Conservation (phyloP, 2,888 invertebrate genomes). For the Hypselothyrea guttata region DNA sequence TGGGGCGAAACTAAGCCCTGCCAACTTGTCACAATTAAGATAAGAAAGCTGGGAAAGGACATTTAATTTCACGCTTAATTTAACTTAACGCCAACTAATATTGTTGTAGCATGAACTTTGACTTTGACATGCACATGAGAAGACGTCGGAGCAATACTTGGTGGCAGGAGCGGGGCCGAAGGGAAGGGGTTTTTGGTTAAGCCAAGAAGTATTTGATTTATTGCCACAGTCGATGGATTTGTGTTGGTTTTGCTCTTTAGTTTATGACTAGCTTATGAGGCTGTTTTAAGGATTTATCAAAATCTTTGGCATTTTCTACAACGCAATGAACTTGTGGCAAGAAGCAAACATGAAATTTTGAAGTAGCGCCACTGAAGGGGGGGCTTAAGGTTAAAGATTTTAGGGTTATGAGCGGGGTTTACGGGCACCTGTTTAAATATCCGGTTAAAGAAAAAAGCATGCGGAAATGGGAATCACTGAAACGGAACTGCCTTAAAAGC, state of each 20-base stretch:
- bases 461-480: constrained; percentile 15
- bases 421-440: constrained; percentile 20
- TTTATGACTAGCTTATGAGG: constrained; percentile 4
- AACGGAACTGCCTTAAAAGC: constrained; percentile 7
- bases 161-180: neutral
- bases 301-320: too few species aligned
- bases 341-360: too few species aligned
- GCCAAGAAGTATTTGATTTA: constrained; percentile 19
- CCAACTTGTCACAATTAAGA: neutral
- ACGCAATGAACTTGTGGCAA: too few species aligned
- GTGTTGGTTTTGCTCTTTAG: constrained; percentile 1
- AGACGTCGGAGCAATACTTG: neutral
- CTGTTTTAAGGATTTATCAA: too few species aligned
- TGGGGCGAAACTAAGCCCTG: too few species aligned
- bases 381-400: too few species aligned
- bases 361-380: too few species aligned
- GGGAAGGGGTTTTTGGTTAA: neutral
- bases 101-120: neutral
- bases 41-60: neutral
- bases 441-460: constrained; percentile 11
- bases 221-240: constrained; percentile 15
- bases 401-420: neutral
- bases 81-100: constrained; percentile 4
- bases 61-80: constrained; percentile 35
- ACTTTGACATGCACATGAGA: constrained; percentile 9